phyloP scores from a whole-genome alignment of 2,113 vertebrate genomes.

The Vanacampus margaritifer region DNA sequence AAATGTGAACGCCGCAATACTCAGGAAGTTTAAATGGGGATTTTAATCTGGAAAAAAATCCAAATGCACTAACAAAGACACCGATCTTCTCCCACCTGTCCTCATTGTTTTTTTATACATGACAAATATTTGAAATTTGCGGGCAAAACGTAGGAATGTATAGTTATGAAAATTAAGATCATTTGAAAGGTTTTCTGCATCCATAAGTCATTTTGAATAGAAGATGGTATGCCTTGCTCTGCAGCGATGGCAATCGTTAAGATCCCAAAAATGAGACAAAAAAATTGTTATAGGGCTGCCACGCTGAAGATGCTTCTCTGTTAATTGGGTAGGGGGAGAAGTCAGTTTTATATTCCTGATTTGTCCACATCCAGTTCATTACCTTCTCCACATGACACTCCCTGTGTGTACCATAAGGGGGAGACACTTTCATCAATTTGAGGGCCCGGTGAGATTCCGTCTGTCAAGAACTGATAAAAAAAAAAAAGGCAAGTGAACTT shows the following conservation, averaged over 20 bases:
- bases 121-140: slow-evolving; percentile 71
- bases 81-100: slow-evolving; percentile 54
- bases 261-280: slow-evolving; percentile 62
- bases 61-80: slow-evolving; percentile 66
- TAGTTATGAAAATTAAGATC: slow-evolving; percentile 64
- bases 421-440: slow-evolving; percentile 52
- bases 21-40: slow-evolving; percentile 60
- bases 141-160: slow-evolving; percentile 73
- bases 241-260: slow-evolving; percentile 51
- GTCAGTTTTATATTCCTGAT: slow-evolving; percentile 69
- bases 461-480: slow-evolving; percentile 55
- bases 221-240: slow-evolving; percentile 50
- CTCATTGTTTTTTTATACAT: slow-evolving; percentile 69
- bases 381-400: slow-evolving; percentile 51
- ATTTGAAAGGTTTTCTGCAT: slow-evolving; percentile 70
- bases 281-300: slow-evolving; percentile 69
- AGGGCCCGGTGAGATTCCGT: slow-evolving; percentile 63
- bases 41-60: slow-evolving; percentile 65
- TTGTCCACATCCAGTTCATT: slow-evolving; percentile 57
- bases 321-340: slow-evolving; percentile 62
- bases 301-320: slow-evolving; percentile 63
- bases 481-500: slow-evolving; percentile 70
- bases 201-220: slow-evolving; percentile 70
- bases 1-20: slow-evolving; percentile 72
- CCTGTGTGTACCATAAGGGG: slow-evolving; percentile 61